phyloP scores from a whole-genome alignment of 1,140 invertebrate species.

The Piezodorus guildinii region DNA sequence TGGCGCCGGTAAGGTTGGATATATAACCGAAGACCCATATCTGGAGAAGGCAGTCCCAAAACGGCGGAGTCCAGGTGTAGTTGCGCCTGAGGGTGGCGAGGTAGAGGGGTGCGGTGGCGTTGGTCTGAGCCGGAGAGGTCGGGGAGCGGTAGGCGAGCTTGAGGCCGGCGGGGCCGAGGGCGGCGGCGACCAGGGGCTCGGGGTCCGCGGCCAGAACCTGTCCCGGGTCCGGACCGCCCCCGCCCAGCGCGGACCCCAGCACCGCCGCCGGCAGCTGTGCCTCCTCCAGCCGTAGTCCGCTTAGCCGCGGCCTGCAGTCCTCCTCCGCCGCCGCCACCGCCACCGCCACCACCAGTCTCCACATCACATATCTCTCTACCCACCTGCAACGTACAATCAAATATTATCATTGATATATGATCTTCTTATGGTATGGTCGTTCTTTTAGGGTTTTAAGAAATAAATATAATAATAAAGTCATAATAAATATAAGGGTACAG shows the following conservation, averaged over 20 bases:
- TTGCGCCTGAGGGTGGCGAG: conserved; percentile 2
- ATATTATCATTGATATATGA: too few relatives aligned
- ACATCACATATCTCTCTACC: conserved; percentile 5
- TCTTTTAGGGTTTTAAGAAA: too few relatives aligned
- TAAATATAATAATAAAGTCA: too few relatives aligned
- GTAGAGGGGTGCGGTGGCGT: conserved; percentile 2
- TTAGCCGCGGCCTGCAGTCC: not conserved
- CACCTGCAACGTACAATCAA: not conserved
- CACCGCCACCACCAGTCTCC: not conserved
- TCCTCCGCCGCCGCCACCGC: not conserved
- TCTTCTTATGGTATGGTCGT: too few relatives aligned
- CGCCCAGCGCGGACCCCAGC: not conserved
- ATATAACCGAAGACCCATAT: conserved; percentile 26
- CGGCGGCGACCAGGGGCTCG: not conserved
- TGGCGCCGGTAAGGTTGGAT: conserved; percentile 8
- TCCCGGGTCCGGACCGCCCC: not conserved
- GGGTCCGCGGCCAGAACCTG: not conserved
- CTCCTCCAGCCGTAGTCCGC: not conserved
- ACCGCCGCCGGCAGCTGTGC: not conserved
- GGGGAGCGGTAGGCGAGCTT: not conserved
- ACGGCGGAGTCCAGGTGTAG: conserved; percentile 25
- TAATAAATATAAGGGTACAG: too few relatives aligned
- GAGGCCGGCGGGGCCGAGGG: not conserved
- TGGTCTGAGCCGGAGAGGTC: not conserved
- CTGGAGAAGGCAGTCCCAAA: conserved; percentile 25